Percentiles rank a stretch among this genome's conserved stretches.
Evolutionary conservation across 2,797 vertebrate genomes (phyloP).

Genomic region (Platyrinchus mystaceus): DNA sequence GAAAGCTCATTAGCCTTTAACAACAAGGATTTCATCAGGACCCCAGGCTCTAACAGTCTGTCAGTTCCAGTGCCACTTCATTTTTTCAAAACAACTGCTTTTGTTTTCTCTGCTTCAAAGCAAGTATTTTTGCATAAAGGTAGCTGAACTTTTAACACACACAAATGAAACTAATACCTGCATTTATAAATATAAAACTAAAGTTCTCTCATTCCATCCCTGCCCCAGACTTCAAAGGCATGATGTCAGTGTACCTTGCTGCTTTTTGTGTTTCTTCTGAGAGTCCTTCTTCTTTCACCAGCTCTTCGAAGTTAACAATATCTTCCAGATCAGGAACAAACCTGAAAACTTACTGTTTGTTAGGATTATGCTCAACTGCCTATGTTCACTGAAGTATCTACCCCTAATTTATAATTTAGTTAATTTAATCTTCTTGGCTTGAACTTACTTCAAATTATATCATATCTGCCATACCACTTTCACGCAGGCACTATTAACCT

Average conservation of each 20-base stretch:
- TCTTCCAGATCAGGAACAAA: conserved; percentile 99
- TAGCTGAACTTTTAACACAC: background rate
- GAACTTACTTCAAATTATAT: background rate
- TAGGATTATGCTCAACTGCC: background rate
- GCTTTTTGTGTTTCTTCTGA: conserved; percentile 92
- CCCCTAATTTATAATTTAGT: background rate
- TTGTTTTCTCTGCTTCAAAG: background rate
- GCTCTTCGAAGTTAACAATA: conserved; percentile 97
- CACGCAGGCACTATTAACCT: background rate
- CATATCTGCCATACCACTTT: background rate
- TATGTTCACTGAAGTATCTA: background rate
- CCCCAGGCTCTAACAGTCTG: background rate
- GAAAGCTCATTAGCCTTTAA: background rate
- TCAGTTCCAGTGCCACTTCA: background rate
- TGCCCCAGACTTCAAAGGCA: background rate
- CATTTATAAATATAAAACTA: background rate
- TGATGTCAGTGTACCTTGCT: conserved; percentile 80
- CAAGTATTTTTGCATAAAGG: background rate
- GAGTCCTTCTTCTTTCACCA: conserved; percentile 95
- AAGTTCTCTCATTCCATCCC: background rate
- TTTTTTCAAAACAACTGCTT: background rate
- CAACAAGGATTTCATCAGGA: background rate
- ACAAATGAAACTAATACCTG: background rate
- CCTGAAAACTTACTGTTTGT: conserved; percentile 73
- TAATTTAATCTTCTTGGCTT: background rate